Evolutionary conservation across 2,888 invertebrate species (phyloP), one percentile per base, ranked within the genome.

Genomic region (Unio pictorum): DNA sequence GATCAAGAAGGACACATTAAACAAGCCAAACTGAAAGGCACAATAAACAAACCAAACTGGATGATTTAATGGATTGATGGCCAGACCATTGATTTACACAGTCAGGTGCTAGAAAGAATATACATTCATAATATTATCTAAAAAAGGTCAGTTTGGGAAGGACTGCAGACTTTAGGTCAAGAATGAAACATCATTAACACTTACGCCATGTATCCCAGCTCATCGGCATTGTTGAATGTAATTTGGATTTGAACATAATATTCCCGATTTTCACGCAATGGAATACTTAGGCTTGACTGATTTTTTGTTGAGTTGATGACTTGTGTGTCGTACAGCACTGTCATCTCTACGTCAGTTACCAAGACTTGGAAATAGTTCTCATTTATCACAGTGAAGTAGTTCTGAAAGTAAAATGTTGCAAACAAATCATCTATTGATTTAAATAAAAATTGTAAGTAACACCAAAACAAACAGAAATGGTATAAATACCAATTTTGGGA

Each of bases 351-450:
- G 28, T 78, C 82, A 3, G 81, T 80, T 26, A 89, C 81, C 63
- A 76, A 77, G n/a, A 90, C 85, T 6, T 86, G 72, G 65, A 88
- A 84, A 78, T 86, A 90, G 78, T 90, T 90, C 64, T 82, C 77
- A 76, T 90, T 90, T 18, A 86, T 84, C 55, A 90, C 81, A 76
- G 89, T 89, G 69, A 89, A 86, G n/a, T 70, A 69, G 76, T 90
- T 89, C 90, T 90, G 84, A 62, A 86, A 82, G 54, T 45, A 45
- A 45, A 45, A 45, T 45, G 45, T 45, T 45, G 15, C 45, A 45
- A 15, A 61, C 11, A 45, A 45, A 15, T 45, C 45, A 45, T 45
- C 15, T 45, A 45, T 15, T 45, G 15, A 45, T 45, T 45, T 45
- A 11, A 15, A 45, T 45, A 45, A 15, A 15, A 45, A 45, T 45